Percentiles rank a stretch among this genome's conserved stretches.
phyloP scores from a whole-genome alignment of 2,113 vertebrate species.

The Plotosus lineatus region DNA sequence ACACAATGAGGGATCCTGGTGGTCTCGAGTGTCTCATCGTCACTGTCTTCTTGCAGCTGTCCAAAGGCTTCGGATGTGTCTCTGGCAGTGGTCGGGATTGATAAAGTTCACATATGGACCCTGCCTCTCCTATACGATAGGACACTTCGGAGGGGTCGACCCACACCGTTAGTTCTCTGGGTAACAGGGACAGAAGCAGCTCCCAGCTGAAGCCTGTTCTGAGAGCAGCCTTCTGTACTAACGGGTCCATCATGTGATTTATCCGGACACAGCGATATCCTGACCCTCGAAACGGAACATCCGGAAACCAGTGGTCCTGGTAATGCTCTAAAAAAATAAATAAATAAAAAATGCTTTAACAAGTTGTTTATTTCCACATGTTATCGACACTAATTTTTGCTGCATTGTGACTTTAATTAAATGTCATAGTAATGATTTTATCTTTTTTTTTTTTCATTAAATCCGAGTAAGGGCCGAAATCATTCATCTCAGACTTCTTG shows the following conservation, averaged over 20 bases:
- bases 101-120: constrained; percentile 77
- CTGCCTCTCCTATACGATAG: constrained; percentile 77
- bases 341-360: background rate
- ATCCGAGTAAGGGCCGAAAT: too few species aligned
- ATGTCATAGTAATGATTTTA: background rate
- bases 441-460: too few species aligned
- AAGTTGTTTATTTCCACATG: background rate
- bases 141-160: constrained; percentile 79
- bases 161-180: constrained; percentile 78
- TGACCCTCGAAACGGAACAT: constrained; percentile 72
- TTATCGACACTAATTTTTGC: background rate
- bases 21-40: constrained; percentile 65
- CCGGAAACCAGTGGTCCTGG: constrained; percentile 76
- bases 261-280: constrained; percentile 78
- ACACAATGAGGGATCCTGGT: constrained; percentile 70
- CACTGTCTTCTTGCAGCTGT: constrained; percentile 72
- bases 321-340: constrained; percentile 71
- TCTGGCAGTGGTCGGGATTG: constrained; percentile 61
- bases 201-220: constrained; percentile 71
- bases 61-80: constrained; percentile 51
- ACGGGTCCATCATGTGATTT: constrained; percentile 78
- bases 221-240: constrained; percentile 72
- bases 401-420: background rate
- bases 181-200: constrained; percentile 74
- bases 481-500: background rate